Evolutionary conservation across 2,113 vertebrate genomes (phyloP), one percentile per base, ranked within the genome.

Genomic region (Neotoma lepida): DNA sequence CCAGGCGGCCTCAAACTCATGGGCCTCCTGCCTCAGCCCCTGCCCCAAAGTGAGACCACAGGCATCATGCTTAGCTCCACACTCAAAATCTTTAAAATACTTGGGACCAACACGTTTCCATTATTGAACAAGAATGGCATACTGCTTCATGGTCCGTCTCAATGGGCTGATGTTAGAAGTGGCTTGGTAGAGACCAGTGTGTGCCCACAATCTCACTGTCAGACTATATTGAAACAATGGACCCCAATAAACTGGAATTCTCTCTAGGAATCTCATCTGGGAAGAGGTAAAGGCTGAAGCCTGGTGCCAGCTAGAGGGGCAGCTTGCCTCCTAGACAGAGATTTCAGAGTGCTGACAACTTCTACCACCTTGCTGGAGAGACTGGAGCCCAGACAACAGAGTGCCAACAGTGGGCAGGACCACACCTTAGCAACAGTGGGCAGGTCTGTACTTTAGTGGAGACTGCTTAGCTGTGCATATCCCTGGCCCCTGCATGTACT

Each of bases 1-100:
- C 76, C 76, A 78, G 33, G 46, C 49, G 17, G 33, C 49, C 49
- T 78, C 49, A 0, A 54, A 51, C 49, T 35, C 33, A 78, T 22
- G 17, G 49, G 49, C 49, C 33, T 49, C 76, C 76, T 51, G 46
- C 30, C 9, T 4, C 33, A n/a, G 49, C 30, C 17, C 49, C 76
- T 78, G 46, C 30, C 76, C 49, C 76, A 78, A 78, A 33, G 12
- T 54, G 49, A 30, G 46, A 51, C 17, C 17, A 9, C 22, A 51
- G 46, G 76, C 9, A 12, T 24, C 12, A 0, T 28, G 80, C 13
- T 41, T 64, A 1, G 3, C 7, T 9, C 4, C 14, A 0, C 84
- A 30, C 9, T 63, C 20, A 66, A 46, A 46, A 7, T 18, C 14
- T 64, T 17, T 70, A 12, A 12, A 18, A 0, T 3, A 3, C 20